Conservation (phyloP, 2,888 invertebrate genomes). For the Oasisia sp. region DNA sequence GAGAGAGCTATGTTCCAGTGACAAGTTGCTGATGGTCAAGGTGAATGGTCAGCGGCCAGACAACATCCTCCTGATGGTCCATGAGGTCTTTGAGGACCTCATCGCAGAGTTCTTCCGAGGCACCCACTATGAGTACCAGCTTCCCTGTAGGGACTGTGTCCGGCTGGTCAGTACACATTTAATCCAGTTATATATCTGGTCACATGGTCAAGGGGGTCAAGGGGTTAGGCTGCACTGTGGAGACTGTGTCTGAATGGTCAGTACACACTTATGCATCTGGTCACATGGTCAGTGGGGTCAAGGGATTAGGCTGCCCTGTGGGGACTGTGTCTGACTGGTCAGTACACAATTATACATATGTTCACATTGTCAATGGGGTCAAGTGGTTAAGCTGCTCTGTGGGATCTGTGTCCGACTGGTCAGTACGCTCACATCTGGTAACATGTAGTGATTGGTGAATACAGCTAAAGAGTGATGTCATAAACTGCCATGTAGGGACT, state of each 20-base stretch:
- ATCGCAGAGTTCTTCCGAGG: conserved; percentile 62
- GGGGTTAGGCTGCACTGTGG: not conserved
- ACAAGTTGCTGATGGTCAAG: conserved; percentile 53
- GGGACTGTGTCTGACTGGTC: not conserved
- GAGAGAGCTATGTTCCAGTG: conserved; percentile 41
- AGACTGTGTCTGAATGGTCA: not conserved
- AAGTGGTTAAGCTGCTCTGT: not conserved
- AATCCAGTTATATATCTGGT: not conserved
- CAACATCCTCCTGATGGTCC: conserved; percentile 62
- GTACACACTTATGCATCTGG: not conserved
- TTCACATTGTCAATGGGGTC: conserved; percentile 31
- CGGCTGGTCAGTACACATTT: not conserved
- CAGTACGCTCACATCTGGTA: not conserved
- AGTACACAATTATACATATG: not conserved
- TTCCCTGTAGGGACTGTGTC: conserved; percentile 45
- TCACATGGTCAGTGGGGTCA: conserved; percentile 32
- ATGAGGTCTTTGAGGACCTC: conserved; percentile 63
- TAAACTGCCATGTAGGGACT: not conserved
- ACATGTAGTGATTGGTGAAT: conserved; percentile 43
- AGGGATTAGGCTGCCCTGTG: not conserved
- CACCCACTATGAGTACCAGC: conserved; percentile 59
- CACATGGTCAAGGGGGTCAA: conserved; percentile 33
- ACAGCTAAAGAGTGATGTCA: not conserved
- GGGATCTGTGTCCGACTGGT: not conserved
- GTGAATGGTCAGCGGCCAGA: conserved; percentile 61